A percentile compares a stretch with the other conserved stretches of the same genome.
Conservation (phyloP, 2,113 vertebrate genomes). For the Chionis minor region DNA sequence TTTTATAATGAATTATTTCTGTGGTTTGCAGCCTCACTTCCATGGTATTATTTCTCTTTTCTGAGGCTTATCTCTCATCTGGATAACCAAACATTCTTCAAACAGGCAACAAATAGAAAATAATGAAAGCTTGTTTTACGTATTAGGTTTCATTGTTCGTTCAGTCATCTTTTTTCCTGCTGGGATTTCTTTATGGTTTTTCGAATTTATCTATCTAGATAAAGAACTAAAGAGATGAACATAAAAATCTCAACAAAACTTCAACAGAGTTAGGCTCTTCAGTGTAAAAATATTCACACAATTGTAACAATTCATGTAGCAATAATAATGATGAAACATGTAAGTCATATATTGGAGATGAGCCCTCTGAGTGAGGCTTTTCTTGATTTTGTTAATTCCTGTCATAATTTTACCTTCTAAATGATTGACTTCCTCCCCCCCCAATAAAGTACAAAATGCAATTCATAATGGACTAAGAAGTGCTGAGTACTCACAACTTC, state of each 20-base stretch:
- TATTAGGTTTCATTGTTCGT: not conserved
- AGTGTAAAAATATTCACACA: not conserved
- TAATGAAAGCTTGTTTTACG: not conserved
- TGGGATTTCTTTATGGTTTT: not conserved
- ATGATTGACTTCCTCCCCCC: not conserved
- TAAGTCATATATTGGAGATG: not conserved
- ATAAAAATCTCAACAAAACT: not conserved
- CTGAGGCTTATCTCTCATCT: not conserved
- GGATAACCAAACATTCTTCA: not conserved
- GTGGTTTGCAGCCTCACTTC: not conserved
- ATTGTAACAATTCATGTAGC: not conserved
- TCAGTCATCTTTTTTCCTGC: not conserved
- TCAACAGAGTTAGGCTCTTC: not conserved
- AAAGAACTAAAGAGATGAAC: not conserved
- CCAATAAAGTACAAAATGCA: not conserved
- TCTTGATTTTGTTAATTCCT: not conserved
- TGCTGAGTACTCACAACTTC: not conserved
- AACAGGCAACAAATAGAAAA: not conserved
- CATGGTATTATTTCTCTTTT: not conserved
- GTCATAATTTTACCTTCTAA: not conserved
- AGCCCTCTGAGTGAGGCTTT: not conserved
- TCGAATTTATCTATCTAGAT: not conserved
- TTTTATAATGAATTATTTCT: not conserved
- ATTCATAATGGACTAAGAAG: not conserved
- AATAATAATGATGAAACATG: not conserved